These are phyloP conservation scores for Gymnorhina tibicen DNA, from an alignment of 2,113 vertebrate species.

Conservation along the genomic window DNA sequence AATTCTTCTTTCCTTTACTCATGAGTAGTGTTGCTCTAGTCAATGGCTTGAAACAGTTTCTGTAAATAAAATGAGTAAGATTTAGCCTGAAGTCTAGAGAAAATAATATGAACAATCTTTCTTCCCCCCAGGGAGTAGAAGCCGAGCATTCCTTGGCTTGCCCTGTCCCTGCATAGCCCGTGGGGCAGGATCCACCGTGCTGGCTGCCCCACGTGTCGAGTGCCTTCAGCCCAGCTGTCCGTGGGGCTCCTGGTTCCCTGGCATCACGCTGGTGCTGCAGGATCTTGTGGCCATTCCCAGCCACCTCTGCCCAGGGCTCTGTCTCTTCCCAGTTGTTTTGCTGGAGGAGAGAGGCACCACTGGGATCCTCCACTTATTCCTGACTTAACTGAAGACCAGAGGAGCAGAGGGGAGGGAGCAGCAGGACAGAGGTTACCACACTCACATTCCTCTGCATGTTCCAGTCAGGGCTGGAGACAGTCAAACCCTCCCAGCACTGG, in stretches of 20 bases:
- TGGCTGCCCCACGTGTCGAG: fast-evolving
- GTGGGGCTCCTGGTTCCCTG: not conserved
- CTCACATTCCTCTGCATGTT: fast-evolving
- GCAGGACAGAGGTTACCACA: not conserved
- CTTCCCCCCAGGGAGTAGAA: not conserved
- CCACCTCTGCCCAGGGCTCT: not conserved
- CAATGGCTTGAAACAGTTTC: not conserved
- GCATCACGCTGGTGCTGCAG: not conserved
- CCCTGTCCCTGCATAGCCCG: not conserved
- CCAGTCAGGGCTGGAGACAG: not conserved
- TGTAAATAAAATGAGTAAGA: conserved; percentile 43
- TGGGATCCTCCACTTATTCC: not conserved
- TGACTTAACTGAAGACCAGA: not conserved
- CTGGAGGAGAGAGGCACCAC: not conserved
- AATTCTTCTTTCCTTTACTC: conserved; percentile 29
- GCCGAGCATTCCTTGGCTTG: conserved; percentile 27
- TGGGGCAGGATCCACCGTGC: not conserved
- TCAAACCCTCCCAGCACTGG: not conserved
- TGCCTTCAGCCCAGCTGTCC: not conserved
- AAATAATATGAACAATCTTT: conserved; percentile 8
- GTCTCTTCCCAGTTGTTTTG: not conserved
- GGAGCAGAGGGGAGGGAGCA: not conserved
- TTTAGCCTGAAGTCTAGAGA: conserved; percentile 13
- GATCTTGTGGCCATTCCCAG: not conserved
- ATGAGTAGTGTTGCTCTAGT: not conserved